Conservation (phyloP, 2,888 invertebrate genomes). For the Thereva nobilitata region DNA sequence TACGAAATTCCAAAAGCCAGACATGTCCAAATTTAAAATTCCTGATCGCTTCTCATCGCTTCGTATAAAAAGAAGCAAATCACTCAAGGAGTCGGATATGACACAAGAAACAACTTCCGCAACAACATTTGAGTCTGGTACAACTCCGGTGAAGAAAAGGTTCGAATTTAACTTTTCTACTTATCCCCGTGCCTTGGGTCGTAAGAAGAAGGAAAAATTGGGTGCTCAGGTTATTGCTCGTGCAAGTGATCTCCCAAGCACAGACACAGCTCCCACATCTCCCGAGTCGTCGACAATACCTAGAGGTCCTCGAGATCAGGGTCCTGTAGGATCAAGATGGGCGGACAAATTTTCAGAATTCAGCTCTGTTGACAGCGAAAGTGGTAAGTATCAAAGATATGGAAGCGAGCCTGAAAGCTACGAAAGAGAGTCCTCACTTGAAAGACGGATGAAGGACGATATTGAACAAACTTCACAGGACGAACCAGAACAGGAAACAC, state of each 20-base stretch:
- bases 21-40: constrained; percentile 67
- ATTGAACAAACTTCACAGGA: constrained; percentile 50
- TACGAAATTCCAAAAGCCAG: constrained; percentile 61
- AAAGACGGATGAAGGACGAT: constrained; percentile 57
- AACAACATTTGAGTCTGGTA: constrained; percentile 60
- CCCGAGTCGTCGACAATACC: constrained; percentile 70
- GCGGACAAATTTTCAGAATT: constrained; percentile 59
- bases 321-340: constrained; percentile 62
- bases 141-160: constrained; percentile 62
- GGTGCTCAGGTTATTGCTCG: constrained; percentile 58
- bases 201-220: constrained; percentile 49
- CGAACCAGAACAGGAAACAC: constrained; percentile 57
- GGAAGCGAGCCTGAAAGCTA: constrained; percentile 58
- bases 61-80: constrained; percentile 59
- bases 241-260: constrained; percentile 61
- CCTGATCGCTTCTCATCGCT: constrained; percentile 68
- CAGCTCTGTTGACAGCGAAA: constrained; percentile 60
- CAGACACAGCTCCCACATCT: constrained; percentile 64
- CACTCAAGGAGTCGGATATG: constrained; percentile 52
- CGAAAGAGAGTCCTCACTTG: constrained; percentile 56
- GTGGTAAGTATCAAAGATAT: constrained; percentile 56
- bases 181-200: constrained; percentile 71
- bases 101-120: constrained; percentile 44
- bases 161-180: constrained; percentile 77
- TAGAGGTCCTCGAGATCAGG: constrained; percentile 61